A percentile compares a stretch with the other conserved stretches of the same genome.
Evolutionary conservation across 1,140 invertebrate species (phyloP).

Genomic region (Sipha flava): DNA sequence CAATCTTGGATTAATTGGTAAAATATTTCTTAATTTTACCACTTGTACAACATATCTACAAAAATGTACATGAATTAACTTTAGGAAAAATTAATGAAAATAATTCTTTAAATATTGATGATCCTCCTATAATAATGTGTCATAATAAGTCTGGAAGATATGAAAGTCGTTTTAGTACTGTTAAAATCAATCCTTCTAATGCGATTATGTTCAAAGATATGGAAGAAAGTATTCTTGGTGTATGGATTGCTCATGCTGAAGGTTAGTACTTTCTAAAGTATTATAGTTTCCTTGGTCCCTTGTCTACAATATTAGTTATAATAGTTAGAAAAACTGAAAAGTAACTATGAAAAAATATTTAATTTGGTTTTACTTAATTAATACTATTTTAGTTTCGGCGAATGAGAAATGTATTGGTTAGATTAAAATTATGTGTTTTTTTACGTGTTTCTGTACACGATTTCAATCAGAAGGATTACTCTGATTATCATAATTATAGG

Average conservation of each 20-base stretch:
- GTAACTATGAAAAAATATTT: no score
- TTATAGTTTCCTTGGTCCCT: background rate
- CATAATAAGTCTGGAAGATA: conserved; percentile 83
- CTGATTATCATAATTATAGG: no score
- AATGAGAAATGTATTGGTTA: no score
- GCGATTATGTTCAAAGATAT: conserved; percentile 82
- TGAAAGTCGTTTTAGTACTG: conserved; percentile 83
- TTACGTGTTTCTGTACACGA: no score
- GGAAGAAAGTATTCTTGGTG: conserved; percentile 72
- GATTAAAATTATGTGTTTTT: no score
- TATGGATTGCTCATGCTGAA: conserved; percentile 97
- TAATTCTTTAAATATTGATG: conserved; percentile 12
- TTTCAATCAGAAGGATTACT: no score
- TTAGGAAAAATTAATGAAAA: background rate
- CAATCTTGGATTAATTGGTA: conserved; percentile 68
- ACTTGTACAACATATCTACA: no score
- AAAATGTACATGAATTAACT: background rate
- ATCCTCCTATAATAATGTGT: conserved; percentile 57
- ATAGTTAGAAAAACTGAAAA: background rate
- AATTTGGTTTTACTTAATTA: no score
- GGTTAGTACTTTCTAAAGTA: conserved; percentile 53
- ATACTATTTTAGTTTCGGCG: no score
- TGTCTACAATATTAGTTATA: background rate
- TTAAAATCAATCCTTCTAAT: conserved; percentile 62
- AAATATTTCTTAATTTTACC: background rate